Conservation (phyloP, 2,888 invertebrate genomes). For the Ferrisia virgata region DNA sequence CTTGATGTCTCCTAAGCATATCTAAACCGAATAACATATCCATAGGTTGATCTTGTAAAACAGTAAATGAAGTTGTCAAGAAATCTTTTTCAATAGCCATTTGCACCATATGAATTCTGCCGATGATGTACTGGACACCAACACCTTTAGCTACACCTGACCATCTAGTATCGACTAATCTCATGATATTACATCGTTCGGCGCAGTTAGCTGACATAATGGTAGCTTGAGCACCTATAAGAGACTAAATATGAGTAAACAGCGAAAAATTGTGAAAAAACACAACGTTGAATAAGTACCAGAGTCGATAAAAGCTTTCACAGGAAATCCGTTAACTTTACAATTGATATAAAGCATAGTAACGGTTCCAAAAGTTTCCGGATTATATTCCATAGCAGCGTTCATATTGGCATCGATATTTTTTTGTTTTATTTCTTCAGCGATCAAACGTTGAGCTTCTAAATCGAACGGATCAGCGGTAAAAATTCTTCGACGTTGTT, state of each 20-base stretch:
- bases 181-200: conserved; percentile 87
- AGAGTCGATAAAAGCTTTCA: conserved; percentile 98
- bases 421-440: conserved; percentile 91
- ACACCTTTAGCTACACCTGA: conserved; percentile 96
- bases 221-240: conserved; percentile 82
- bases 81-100: conserved; percentile 93
- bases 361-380: conserved; percentile 96
- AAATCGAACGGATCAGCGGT: conserved; percentile 93
- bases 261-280: background rate
- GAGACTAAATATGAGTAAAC: background rate
- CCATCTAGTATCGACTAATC: conserved; percentile 87
- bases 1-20: conserved; percentile 95
- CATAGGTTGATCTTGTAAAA: conserved; percentile 95
- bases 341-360: conserved; percentile 97
- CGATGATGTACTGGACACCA: conserved; percentile 92
- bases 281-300: conserved; percentile 57
- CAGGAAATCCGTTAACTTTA: conserved; percentile 91
- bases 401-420: conserved; percentile 99
- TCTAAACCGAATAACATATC: conserved; percentile 97
- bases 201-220: conserved; percentile 97
- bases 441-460: conserved; percentile 90
- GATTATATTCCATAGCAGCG: conserved; percentile 97
- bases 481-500: conserved; percentile 80
- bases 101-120: conserved; percentile 94
- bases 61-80: conserved; percentile 93